These are phyloP conservation scores for Epistrophella euchroma DNA, from an alignment of 2,888 invertebrate genomes.

Conservation along the genomic window DNA sequence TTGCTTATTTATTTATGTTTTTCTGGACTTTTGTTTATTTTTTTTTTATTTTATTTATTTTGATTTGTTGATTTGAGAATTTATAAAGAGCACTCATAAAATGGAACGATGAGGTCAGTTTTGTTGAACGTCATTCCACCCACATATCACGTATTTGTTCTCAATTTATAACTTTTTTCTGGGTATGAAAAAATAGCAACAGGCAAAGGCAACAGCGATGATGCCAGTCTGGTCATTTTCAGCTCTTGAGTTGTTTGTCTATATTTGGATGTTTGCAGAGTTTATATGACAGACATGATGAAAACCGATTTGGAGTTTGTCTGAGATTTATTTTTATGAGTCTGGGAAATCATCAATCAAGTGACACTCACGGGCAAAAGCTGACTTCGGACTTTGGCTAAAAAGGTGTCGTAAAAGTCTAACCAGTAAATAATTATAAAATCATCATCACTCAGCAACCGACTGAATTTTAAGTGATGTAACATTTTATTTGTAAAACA, in stretches of 20 bases:
- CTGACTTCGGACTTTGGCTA: background rate
- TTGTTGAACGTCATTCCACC: conserved; percentile 38
- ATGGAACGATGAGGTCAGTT: conserved; percentile 49
- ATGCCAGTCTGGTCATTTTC: conserved; percentile 19
- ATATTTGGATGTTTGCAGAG: conserved; percentile 65
- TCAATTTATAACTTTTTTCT: conserved; percentile 45
- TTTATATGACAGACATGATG: conserved; percentile 62
- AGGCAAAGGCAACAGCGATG: background rate
- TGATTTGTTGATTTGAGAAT: conserved; percentile 1
- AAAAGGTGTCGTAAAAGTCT: conserved; percentile 8
- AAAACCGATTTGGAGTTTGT: conserved; percentile 11
- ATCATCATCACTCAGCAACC: conserved; percentile 45
- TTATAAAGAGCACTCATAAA: conserved; percentile 18
- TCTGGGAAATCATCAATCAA: conserved; percentile 61
- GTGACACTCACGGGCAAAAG: conserved; percentile 28
- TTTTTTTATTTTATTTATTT: conserved; percentile 1
- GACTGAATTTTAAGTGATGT: conserved; percentile 56
- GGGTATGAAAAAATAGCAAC: background rate
- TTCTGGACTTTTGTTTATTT: conserved; percentile 1
- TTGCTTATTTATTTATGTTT: conserved; percentile 22
- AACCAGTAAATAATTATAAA: background rate
- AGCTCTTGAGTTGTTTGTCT: conserved; percentile 46
- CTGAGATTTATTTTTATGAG: conserved; percentile 19
- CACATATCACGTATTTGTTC: conserved; percentile 40
- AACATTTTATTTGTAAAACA: conserved; percentile 16